Base-by-base conservation (phyloP, 2,113 vertebrate species). In the Fregetta grallaria region DNA sequence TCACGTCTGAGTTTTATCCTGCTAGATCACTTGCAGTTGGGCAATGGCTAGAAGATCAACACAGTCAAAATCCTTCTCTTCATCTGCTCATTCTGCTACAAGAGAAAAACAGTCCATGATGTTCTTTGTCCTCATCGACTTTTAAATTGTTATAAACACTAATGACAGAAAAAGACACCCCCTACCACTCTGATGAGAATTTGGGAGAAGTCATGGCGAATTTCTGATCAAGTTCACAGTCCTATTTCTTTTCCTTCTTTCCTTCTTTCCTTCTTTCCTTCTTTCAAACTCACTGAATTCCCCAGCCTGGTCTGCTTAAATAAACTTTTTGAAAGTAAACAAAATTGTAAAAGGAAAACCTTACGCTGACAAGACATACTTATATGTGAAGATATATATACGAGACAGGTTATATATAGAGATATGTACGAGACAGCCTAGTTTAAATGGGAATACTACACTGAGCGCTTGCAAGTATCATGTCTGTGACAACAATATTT, bases 121-220 rank as follows among this genome's bases (percentile, higher is more conserved):
- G 47, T 40, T 81, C 29, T 70, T 55, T 59, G 32, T 93, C 17
- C 30, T 94, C 68, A 86, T 84, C 30, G 67, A 96, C 70, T 91
- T 88, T 89, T 92, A 73, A 83, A 81, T 92, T 70, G 87, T 96
- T 95, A 79, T 79, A 79, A 91, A 95, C 66, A 79, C 36, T 95
- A 91, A 96, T 84, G 49, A 92, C 49, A 94, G 88, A 47, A 96
- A 93, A 94, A 96, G 40, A 42, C 13, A 56, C 32, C 9, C 56
- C 53, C 45, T 90, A 74, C 30, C 59, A 75, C 34, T 85, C 49
- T 77, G 49, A 68, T 95, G 55, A 84, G 44, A 78, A 85, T 91
- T 36, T 86, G 55, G 38, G 27, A 83, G 67, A 73, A 96, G 40
- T 65, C 36, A 59, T 52, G 7, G 12, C 55, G 38, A 80, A 71